A percentile compares a stretch with the other conserved stretches of the same genome.
phyloP scores from a whole-genome alignment of 1,140 invertebrate genomes.

The Drosophila sechellia region DNA sequence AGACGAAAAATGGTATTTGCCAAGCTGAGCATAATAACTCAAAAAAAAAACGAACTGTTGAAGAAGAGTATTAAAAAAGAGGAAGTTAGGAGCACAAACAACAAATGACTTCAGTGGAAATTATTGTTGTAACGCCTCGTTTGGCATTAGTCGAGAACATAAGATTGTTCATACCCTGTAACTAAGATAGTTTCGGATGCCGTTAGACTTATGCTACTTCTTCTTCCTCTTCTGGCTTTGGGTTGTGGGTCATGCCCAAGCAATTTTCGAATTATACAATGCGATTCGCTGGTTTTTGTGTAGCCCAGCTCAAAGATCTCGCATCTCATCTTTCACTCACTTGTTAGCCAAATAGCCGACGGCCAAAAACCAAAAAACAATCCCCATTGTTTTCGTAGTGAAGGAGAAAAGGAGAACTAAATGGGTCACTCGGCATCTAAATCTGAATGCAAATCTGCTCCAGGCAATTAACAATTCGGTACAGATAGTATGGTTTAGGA shows the following conservation, averaged over 20 bases:
- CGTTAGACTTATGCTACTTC: constrained; percentile 14
- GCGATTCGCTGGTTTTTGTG: constrained; percentile 5
- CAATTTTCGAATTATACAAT: constrained; percentile 33
- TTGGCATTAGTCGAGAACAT: constrained; percentile 34
- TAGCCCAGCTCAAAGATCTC: constrained; percentile 10
- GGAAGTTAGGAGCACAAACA: constrained; percentile 25
- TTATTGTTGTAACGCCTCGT: constrained; percentile 48
- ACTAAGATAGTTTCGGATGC: constrained; percentile 17
- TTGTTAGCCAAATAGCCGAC: constrained; percentile 46
- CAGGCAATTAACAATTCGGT: constrained; percentile 17
- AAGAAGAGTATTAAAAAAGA: constrained; percentile 6
- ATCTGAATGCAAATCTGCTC: not conserved
- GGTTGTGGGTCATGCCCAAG: constrained; percentile 45
- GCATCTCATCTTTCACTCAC: constrained; percentile 27
- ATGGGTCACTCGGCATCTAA: constrained; percentile 35
- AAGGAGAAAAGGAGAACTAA: constrained; percentile 9
- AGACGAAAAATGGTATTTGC: constrained; percentile 22
- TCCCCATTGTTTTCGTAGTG: constrained; percentile 39
- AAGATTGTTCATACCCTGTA: constrained; percentile 11
- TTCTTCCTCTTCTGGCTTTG: constrained; percentile 5
- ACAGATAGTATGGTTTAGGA: not conserved
- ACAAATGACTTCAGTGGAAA: not conserved
- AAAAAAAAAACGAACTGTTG: not conserved
- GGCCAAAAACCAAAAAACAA: constrained; percentile 11
- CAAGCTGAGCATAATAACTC: constrained; percentile 4